Conservation (phyloP, 2,113 vertebrate species). For the Crotalus helleri region DNA sequence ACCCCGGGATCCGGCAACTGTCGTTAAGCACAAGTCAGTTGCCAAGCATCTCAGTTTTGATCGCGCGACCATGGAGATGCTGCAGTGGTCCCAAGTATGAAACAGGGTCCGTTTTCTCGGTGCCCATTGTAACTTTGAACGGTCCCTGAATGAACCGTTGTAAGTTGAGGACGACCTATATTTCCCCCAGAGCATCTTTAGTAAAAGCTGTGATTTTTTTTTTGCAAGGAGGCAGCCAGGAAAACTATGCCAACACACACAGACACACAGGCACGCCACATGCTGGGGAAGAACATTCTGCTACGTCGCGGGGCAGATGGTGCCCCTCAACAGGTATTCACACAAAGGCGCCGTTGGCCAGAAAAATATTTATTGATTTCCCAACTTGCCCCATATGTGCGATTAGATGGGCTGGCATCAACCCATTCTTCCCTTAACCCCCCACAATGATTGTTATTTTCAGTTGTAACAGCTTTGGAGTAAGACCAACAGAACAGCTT, state of each 20-base stretch:
- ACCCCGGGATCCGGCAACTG: rapidly evolving
- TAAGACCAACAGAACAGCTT: not conserved
- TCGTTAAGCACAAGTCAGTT: not conserved
- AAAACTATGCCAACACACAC: not conserved
- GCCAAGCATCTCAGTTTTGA: not conserved
- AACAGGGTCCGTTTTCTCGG: not conserved
- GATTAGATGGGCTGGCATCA: not conserved
- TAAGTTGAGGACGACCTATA: not conserved
- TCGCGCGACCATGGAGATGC: not conserved
- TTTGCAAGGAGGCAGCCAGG: not conserved
- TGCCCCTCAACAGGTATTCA: not conserved
- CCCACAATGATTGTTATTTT: not conserved
- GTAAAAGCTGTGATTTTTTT: not conserved
- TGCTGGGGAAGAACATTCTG: not conserved
- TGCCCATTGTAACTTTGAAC: not conserved
- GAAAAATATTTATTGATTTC: not conserved
- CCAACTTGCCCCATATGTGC: not conserved
- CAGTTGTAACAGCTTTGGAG: not conserved
- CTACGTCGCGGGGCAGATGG: not conserved
- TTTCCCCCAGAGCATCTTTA: not conserved
- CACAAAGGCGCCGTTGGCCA: not conserved
- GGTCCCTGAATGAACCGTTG: not conserved
- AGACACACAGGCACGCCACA: not conserved
- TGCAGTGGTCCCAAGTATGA: not conserved
- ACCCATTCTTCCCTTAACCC: not conserved